Evolutionary conservation across 2,113 vertebrate genomes (phyloP).

Genomic region (Chionomys nivalis): DNA sequence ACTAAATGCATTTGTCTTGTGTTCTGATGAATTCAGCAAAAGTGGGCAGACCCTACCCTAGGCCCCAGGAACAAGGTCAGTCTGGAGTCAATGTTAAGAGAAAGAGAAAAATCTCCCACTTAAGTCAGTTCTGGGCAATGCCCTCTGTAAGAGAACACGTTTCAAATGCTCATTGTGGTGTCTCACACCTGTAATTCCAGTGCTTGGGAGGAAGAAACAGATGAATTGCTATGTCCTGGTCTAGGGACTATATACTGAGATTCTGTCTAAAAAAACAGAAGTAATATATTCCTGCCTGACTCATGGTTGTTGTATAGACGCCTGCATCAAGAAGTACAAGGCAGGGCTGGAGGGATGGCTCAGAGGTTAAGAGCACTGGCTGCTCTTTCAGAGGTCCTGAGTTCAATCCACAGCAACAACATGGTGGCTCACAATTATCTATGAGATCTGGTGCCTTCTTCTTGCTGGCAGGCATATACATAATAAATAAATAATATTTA

Average conservation of each 20-base stretch:
- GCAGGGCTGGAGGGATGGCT: too few relatives aligned
- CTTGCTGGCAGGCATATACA: too few relatives aligned
- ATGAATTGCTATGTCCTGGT: not conserved
- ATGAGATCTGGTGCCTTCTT: too few relatives aligned
- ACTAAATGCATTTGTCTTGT: slow-evolving; percentile 14
- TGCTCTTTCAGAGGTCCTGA: too few relatives aligned
- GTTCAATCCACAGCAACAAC: too few relatives aligned
- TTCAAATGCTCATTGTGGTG: not conserved
- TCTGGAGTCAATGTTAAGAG: slow-evolving; percentile 8
- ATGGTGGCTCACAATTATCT: too few relatives aligned
- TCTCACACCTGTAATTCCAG: not conserved
- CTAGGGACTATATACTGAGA: not conserved
- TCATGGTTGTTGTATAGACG: not conserved
- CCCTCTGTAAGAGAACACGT: not conserved
- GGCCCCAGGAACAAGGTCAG: not conserved
- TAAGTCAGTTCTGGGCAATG: not conserved
- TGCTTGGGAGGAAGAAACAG: not conserved
- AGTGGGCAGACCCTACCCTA: not conserved
- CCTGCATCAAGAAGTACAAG: slow-evolving; percentile 25
- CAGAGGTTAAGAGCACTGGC: too few relatives aligned
- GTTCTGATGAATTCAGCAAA: slow-evolving; percentile 47
- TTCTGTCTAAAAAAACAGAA: not conserved
- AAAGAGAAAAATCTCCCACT: not conserved
- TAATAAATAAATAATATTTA: too few relatives aligned
- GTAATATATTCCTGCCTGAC: not conserved